Percentiles rank a stretch among this genome's conserved stretches.
These are phyloP conservation scores for Buphagus erythrorhynchus DNA, from an alignment of 2,797 vertebrate species.

Conservation along the genomic window DNA sequence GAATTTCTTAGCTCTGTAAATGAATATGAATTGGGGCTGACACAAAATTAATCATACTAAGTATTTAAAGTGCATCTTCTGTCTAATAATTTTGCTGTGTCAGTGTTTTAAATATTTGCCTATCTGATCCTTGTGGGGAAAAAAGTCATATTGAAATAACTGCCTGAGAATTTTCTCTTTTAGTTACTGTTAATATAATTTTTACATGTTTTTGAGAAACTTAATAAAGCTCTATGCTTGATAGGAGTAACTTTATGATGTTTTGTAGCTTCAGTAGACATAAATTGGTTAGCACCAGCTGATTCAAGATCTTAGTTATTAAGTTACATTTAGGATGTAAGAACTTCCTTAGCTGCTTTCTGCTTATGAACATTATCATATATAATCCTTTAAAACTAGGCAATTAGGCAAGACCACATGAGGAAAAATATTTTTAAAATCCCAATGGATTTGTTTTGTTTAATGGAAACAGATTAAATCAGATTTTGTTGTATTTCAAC, in stretches of 20 bases:
- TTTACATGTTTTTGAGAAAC: neutral
- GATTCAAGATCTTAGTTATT: neutral
- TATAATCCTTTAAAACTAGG: neutral
- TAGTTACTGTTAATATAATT: neutral
- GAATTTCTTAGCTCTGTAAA: neutral
- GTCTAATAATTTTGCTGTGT: neutral
- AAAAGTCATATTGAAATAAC: neutral
- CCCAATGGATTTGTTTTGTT: neutral
- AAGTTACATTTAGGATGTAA: neutral
- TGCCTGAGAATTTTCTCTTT: neutral
- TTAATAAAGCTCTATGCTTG: neutral
- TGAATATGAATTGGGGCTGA: neutral
- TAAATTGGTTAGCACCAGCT: neutral
- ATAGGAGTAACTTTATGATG: neutral
- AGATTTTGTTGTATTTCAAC: neutral
- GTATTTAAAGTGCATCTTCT: neutral
- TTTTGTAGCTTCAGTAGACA: neutral
- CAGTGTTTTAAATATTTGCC: neutral
- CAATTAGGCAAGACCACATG: neutral
- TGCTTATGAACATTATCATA: neutral
- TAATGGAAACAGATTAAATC: neutral
- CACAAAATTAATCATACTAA: neutral
- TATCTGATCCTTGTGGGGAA: neutral
- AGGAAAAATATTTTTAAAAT: neutral
- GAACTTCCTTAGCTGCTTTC: neutral